A percentile compares a stretch with the other conserved stretches of the same genome.
These are phyloP conservation scores for Protonibea diacanthus DNA, from an alignment of 2,797 vertebrate species.

Conservation along the genomic window DNA sequence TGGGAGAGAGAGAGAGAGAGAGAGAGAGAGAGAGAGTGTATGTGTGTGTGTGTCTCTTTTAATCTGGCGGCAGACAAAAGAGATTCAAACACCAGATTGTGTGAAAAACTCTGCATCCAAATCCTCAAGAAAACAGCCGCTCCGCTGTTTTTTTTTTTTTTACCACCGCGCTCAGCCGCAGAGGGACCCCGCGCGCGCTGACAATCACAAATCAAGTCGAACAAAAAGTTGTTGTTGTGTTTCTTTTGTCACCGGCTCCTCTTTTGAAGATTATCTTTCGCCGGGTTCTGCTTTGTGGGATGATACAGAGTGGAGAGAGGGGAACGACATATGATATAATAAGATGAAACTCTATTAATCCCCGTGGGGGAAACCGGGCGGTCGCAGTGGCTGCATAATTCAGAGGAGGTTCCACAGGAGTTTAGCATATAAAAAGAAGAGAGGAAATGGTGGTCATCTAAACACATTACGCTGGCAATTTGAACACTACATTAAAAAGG, in stretches of 20 bases:
- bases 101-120: slow-evolving; percentile 55
- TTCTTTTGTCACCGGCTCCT: slow-evolving; percentile 50
- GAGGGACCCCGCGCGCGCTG: slow-evolving; percentile 41
- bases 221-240: slow-evolving; percentile 55
- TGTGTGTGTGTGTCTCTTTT: slow-evolving; percentile 32
- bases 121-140: slow-evolving; percentile 51
- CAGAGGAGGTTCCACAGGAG: slow-evolving; percentile 19
- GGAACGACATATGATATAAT: slow-evolving; percentile 46
- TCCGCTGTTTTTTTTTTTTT: background rate
- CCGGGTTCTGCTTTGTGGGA: slow-evolving; percentile 32
- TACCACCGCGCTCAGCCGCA: slow-evolving; percentile 21
- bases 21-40: background rate
- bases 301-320: slow-evolving; percentile 21
- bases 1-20: background rate
- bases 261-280: slow-evolving; percentile 61
- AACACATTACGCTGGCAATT: slow-evolving; percentile 7
- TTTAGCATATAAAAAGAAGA: slow-evolving; percentile 26
- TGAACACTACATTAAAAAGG: slow-evolving; percentile 1
- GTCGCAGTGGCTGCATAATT: background rate
- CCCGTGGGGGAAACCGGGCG: slow-evolving; percentile 15
- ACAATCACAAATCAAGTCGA: slow-evolving; percentile 58
- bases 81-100: slow-evolving; percentile 74
- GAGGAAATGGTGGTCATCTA: slow-evolving; percentile 31
- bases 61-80: slow-evolving; percentile 65
- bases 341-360: slow-evolving; percentile 59